These are phyloP conservation scores for Piezodorus guildinii DNA, from an alignment of 1,140 invertebrate species.

Conservation along the genomic window DNA sequence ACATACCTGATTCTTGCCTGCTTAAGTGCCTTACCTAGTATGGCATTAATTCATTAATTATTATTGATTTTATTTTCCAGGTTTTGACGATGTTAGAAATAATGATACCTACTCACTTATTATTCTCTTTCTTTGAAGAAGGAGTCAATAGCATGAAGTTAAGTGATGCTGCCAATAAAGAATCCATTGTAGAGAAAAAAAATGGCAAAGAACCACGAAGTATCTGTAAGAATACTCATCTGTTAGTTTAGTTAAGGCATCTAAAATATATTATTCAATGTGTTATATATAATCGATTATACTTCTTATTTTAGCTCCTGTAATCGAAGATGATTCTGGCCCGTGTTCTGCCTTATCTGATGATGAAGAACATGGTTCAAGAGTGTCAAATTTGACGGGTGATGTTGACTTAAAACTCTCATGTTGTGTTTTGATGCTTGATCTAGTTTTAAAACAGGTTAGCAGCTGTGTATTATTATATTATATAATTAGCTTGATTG, in stretches of 20 bases:
- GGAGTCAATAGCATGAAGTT: slow-evolving; percentile 56
- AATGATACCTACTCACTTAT: slow-evolving; percentile 67
- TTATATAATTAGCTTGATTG: too few species aligned
- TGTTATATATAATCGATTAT: not conserved
- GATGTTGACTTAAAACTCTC: slow-evolving; percentile 67
- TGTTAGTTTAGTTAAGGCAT: too few species aligned
- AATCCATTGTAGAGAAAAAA: slow-evolving; percentile 22
- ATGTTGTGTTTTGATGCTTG: slow-evolving; percentile 93
- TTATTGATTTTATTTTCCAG: slow-evolving; percentile 36
- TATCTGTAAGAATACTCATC: slow-evolving; percentile 39
- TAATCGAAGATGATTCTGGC: slow-evolving; percentile 53
- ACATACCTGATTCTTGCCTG: too few species aligned
- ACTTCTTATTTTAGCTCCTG: slow-evolving; percentile 38
- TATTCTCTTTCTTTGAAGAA: slow-evolving; percentile 81
- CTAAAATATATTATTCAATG: not conserved
- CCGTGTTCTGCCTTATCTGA: slow-evolving; percentile 59
- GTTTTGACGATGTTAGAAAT: slow-evolving; percentile 81
- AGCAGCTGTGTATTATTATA: not conserved
- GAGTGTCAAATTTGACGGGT: slow-evolving; percentile 43
- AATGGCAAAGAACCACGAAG: slow-evolving; percentile 35
- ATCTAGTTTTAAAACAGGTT: slow-evolving; percentile 88
- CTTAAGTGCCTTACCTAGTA: too few species aligned
- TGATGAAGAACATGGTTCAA: slow-evolving; percentile 47
- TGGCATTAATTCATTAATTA: not conserved
- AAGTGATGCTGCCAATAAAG: slow-evolving; percentile 32